Base-by-base conservation (phyloP, 1,140 invertebrate species). In the Musca vetustissima region DNA sequence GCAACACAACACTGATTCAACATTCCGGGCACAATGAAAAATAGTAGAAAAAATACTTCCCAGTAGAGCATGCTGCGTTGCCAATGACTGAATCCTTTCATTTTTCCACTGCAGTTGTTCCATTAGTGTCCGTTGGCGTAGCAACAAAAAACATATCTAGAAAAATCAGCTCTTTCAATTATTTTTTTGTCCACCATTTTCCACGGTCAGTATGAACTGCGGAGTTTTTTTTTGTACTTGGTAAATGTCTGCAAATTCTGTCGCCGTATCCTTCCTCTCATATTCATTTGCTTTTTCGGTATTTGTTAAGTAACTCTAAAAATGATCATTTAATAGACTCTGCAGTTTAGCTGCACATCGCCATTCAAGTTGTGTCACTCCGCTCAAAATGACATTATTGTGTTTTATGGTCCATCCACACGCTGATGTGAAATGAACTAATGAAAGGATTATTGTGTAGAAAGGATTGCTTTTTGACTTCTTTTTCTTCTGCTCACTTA, bases 321-420 rank as follows among this genome's bases (percentile, higher is more conserved):
- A 61, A 61, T 61, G 32, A 61, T 61, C 57, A 21, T 61, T 61
- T 61, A 61, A 61, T 61, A 32, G 57, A 61, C 57, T 61, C 57
- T 61, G 36, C 13, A 61, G 32, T 61, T 61, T 61, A 61, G 57
- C 43, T 61, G 28, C n/a, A 36, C 28, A 43, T 19, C 21, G 19
- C 28, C 11, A 13, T 61, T 61, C 17, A 13, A 61, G 57, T 36
- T 36, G 57, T 61, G 32, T 24, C 24, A 28, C 36, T 61, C n/a
- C 8, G 25, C 36, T 61, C 36, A 36, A 36, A 36, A 43, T 43
- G 8, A 13, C 28, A 43, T 36, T 61, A 43, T 43, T 43, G 36
- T 43, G 36, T 43, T 43, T 43, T 43, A 43, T 43, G 36, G 11
- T 11, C 1, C 13, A 2, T 11, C 1, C 13, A 2, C 6, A 43